Evolutionary conservation across 2,888 invertebrate genomes (phyloP).

Genomic region (Ischnura elegans): DNA sequence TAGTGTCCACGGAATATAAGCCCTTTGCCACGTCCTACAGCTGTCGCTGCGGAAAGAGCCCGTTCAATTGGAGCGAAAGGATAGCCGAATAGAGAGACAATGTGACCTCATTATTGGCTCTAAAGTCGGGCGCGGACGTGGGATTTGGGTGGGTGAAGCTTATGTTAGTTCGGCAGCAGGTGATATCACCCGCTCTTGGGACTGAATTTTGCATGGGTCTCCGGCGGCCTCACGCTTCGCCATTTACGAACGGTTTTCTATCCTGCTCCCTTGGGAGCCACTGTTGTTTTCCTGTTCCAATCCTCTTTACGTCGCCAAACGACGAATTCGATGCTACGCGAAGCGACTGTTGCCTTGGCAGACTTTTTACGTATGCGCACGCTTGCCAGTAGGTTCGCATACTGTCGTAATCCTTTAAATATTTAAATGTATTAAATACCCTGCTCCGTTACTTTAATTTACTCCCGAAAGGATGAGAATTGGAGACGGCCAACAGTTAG

Average conservation of each 20-base stretch:
- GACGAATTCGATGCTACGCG: no score
- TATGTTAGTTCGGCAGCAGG: constrained; percentile 46
- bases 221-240: neutral
- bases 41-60: neutral
- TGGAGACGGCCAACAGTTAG: no score
- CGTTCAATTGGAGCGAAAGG: neutral
- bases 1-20: no score
- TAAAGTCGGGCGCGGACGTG: constrained; percentile 43
- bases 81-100: constrained; percentile 23
- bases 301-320: no score
- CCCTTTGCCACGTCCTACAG: neutral
- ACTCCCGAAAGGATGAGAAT: no score
- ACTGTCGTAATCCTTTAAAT: no score
- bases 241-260: neutral
- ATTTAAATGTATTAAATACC: no score
- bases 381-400: no score
- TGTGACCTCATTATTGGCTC: constrained; percentile 61
- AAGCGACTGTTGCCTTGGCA: no score
- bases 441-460: no score
- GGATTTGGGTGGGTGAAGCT: neutral
- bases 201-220: constrained; percentile 57
- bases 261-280: neutral
- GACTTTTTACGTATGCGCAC: no score
- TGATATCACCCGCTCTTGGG: constrained; percentile 43
- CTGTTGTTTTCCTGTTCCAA: neutral